These are phyloP conservation scores for Tetheella fluctuosa DNA, from an alignment of 2,888 invertebrate genomes.

Conservation along the genomic window DNA sequence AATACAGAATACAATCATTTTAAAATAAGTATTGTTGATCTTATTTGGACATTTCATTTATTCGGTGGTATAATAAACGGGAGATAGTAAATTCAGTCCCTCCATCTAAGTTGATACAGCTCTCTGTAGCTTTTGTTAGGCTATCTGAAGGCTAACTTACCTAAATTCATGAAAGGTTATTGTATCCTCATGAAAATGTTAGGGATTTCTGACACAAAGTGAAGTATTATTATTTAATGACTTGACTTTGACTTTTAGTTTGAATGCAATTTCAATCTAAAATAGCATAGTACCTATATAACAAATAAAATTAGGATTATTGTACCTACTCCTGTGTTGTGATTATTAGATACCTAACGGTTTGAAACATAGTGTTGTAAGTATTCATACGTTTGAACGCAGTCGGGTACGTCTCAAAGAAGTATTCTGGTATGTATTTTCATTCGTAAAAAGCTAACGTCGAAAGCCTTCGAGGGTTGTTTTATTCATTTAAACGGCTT, in stretches of 20 bases:
- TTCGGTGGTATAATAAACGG: slow-evolving; percentile 23
- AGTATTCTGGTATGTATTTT: slow-evolving; percentile 2
- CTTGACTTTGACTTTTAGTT: no score
- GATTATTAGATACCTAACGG: slow-evolving; percentile 9
- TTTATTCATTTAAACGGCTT: slow-evolving; percentile 42
- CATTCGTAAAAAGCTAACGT: slow-evolving; percentile 12
- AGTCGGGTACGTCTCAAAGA: slow-evolving; percentile 11
- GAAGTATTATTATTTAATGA: no score
- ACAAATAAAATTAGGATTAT: background rate
- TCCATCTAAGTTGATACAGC: slow-evolving; percentile 24
- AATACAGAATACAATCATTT: no score
- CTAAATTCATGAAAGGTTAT: background rate
- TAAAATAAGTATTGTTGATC: background rate
- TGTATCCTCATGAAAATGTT: no score
- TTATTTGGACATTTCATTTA: slow-evolving; percentile 26
- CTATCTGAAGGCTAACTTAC: slow-evolving; percentile 18
- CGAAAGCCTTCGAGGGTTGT: slow-evolving; percentile 29
- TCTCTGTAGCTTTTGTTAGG: slow-evolving; percentile 28
- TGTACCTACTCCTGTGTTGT: background rate
- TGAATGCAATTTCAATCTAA: no score
- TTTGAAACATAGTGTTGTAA: slow-evolving; percentile 7
- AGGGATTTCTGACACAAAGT: no score
- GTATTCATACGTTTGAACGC: background rate
- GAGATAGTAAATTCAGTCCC: slow-evolving; percentile 26
- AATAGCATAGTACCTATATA: no score